phyloP scores from a whole-genome alignment of 2,888 invertebrate species.

The Himalopsyche anomala region DNA sequence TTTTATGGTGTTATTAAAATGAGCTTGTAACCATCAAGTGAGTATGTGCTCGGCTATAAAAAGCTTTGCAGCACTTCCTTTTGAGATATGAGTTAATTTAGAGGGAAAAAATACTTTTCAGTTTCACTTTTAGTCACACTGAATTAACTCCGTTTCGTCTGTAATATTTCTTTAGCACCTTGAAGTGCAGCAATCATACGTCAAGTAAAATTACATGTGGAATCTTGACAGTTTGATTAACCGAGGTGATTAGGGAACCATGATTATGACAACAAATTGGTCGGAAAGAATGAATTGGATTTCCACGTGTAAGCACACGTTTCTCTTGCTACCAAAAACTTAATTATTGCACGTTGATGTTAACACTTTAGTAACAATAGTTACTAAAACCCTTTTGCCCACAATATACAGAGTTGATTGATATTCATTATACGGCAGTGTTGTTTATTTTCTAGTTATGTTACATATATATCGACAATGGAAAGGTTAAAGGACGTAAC shows the following conservation, averaged over 20 bases:
- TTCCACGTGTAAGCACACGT: not conserved
- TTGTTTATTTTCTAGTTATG: too few relatives aligned
- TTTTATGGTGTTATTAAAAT: conserved; percentile 38
- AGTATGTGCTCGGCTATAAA: conserved; percentile 28
- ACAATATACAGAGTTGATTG: too few relatives aligned
- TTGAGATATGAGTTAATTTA: conserved; percentile 22
- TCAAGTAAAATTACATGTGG: not conserved
- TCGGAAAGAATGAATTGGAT: conserved; percentile 3
- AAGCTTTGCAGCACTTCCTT: conserved; percentile 39
- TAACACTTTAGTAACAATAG: too few relatives aligned
- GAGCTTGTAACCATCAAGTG: not conserved
- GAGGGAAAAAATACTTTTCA: conserved; percentile 22
- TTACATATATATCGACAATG: too few relatives aligned
- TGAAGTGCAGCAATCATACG: conserved; percentile 7
- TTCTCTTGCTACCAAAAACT: too few relatives aligned
- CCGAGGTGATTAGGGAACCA: conserved; percentile 7
- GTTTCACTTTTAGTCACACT: conserved; percentile 51
- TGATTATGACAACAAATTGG: not conserved
- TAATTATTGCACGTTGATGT: too few relatives aligned
- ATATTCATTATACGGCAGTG: too few relatives aligned
- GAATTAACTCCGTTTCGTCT: conserved; percentile 43
- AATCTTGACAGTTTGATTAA: not conserved
- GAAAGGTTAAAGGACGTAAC: too few relatives aligned
- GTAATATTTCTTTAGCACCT: conserved; percentile 17
- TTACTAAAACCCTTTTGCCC: too few relatives aligned